Base-by-base conservation (phyloP, 1,140 invertebrate species). In the Drosophila pectinifera region DNA sequence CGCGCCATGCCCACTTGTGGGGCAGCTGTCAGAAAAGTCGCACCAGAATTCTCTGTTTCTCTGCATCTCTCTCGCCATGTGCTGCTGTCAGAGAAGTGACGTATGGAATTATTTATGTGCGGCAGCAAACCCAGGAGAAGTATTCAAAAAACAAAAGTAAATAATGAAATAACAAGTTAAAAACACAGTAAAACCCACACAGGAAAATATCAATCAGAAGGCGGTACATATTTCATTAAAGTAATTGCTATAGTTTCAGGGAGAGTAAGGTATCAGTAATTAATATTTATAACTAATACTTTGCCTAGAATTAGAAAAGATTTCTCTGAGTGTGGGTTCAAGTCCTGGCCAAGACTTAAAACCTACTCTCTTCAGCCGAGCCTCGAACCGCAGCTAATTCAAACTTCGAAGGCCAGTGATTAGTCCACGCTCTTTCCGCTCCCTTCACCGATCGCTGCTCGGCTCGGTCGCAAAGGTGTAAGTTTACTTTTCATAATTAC, bases 401-500 rank as follows among this genome's bases (percentile, higher is more conserved):
- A 10, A 51, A n/a, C 49, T 20, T 51, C 36, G 46, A 57, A 82
- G 81, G 61, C 78, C 84, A 83, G 84, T 73, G 63, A 76, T 68
- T 73, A 61, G 58, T 70, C 76, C 39, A 70, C 38, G 59, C 24
- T 78, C 78, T 72, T 74, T 53, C 31, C 49, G 31, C 36, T 53
- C 26, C 46, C 63, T 53, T 6, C 26, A 54, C 13, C 41, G 13
- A 26, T 26, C 26, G 5, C 48, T 54, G 13, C 45, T 36, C 45
- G 13, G 13, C 13, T 42, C 2, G 45, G 4, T 48, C 31, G 28
- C 20, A 22, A 34, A 53, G 49, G 49, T 77, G 80, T 58, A 79
- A 88, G 83, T 89, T 83, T 83, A 73, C 80, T 77, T 83, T 83
- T 88, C 59, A 73, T 88, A 88, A 88, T 88, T 88, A 89, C 84